Conservation (phyloP, 2,888 invertebrate species). For the Scaptomyza reducta region DNA sequence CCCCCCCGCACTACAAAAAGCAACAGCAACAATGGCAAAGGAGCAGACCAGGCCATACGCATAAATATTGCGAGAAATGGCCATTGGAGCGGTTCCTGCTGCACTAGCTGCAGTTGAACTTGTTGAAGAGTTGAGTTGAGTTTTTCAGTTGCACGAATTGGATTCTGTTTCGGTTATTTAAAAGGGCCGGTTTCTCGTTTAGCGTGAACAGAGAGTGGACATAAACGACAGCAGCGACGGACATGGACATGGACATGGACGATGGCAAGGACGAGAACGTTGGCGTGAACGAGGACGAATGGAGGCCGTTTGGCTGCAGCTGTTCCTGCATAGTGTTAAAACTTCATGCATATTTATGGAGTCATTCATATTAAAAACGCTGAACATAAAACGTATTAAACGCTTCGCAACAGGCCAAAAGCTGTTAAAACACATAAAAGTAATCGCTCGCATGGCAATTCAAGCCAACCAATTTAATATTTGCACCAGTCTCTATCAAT, state of each 20-base stretch:
- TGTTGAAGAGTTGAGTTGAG: slow-evolving; percentile 29
- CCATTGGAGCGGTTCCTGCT: slow-evolving; percentile 40
- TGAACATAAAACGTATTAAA: slow-evolving; percentile 73
- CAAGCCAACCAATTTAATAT: slow-evolving; percentile 33
- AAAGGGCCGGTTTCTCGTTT: slow-evolving; percentile 69
- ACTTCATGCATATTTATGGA: slow-evolving; percentile 79
- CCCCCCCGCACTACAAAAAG: slow-evolving; percentile 17
- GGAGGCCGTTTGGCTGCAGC: slow-evolving; percentile 51
- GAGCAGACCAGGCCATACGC: slow-evolving; percentile 47
- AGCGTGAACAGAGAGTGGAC: slow-evolving; percentile 18
- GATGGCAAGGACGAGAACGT: background rate
- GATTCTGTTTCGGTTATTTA: slow-evolving; percentile 75
- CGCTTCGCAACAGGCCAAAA: slow-evolving; percentile 41
- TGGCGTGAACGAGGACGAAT: slow-evolving; percentile 5
- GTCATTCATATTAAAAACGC: slow-evolving; percentile 76
- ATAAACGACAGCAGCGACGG: too few relatives aligned
- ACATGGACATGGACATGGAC: background rate
- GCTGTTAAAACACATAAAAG: slow-evolving; percentile 54
- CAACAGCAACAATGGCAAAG: slow-evolving; percentile 11
- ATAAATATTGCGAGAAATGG: slow-evolving; percentile 72
- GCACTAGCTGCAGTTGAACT: slow-evolving; percentile 20
- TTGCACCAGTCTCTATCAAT: slow-evolving; percentile 30
- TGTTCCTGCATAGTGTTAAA: slow-evolving; percentile 76
- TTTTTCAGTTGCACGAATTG: slow-evolving; percentile 54
- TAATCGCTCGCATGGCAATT: slow-evolving; percentile 52